These are phyloP conservation scores for Solen grandis DNA, from an alignment of 1,140 invertebrate genomes.

Conservation along the genomic window DNA sequence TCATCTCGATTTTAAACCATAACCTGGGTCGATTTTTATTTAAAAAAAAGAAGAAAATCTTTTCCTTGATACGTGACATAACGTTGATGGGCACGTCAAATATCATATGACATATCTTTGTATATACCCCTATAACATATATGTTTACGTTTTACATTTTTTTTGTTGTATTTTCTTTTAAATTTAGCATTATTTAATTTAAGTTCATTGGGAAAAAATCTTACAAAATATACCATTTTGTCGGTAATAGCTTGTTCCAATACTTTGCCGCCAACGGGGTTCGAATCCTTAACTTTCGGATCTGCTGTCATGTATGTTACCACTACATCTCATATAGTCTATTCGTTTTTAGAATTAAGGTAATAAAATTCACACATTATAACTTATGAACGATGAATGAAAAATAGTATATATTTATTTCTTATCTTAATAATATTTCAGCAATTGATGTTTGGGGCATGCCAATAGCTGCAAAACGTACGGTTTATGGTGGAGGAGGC, in stretches of 20 bases:
- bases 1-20: too few species aligned
- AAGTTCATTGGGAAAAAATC: too few species aligned
- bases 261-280: neutral
- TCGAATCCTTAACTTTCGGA: neutral
- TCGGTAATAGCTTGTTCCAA: neutral
- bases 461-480: slow-evolving; percentile 41
- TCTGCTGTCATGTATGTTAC: neutral
- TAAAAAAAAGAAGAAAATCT: too few species aligned
- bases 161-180: too few species aligned
- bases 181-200: too few species aligned
- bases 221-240: too few species aligned
- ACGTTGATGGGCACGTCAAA: too few species aligned
- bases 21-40: too few species aligned
- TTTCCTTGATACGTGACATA: too few species aligned
- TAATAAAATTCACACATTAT: neutral
- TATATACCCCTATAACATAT: too few species aligned
- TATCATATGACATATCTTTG: too few species aligned
- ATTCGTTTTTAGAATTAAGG: neutral
- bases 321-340: neutral
- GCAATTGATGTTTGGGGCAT: slow-evolving; percentile 48
- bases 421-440: slow-evolving; percentile 1
- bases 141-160: too few species aligned
- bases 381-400: neutral
- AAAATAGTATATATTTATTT: neutral
- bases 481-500: slow-evolving; percentile 60